phyloP scores from a whole-genome alignment of 2,113 vertebrate genomes.

The Saimiri boliviensis region DNA sequence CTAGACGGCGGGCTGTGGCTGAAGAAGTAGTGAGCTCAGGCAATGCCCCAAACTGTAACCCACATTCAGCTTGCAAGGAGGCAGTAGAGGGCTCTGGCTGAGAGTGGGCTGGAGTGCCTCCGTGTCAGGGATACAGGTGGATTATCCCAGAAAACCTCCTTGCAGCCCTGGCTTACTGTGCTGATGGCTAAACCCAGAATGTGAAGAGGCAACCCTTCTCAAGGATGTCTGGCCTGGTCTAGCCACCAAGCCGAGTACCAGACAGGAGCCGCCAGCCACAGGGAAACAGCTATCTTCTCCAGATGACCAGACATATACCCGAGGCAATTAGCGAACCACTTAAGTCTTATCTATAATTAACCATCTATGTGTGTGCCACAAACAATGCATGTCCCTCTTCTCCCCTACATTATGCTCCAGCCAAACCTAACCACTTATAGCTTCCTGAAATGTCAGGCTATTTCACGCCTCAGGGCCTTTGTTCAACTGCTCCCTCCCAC shows the following conservation, averaged over 20 bases:
- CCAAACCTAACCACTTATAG: constrained; percentile 1
- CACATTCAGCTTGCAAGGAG: not conserved
- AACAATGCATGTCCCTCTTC: not conserved
- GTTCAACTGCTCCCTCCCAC: not conserved
- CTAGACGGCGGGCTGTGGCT: not conserved
- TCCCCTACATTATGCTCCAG: not conserved
- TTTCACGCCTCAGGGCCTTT: constrained; percentile 1
- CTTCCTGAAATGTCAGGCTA: constrained; percentile 47
- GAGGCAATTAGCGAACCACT: not conserved
- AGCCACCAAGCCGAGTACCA: not conserved
- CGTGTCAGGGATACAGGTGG: not conserved
- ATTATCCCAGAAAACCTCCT: not conserved
- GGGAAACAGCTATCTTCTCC: not conserved
- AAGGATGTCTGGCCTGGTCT: not conserved
- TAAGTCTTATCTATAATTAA: not conserved
- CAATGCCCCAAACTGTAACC: not conserved
- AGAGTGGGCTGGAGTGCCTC: not conserved
- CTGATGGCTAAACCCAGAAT: not conserved
- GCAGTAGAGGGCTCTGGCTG: not conserved
- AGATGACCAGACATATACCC: not conserved
- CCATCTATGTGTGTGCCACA: not conserved
- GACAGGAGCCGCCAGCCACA: not conserved
- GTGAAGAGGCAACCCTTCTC: not conserved
- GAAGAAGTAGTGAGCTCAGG: not conserved
- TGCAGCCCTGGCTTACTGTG: not conserved